These are phyloP conservation scores for Drosophila orena DNA, from an alignment of 1,140 invertebrate species.

Conservation along the genomic window DNA sequence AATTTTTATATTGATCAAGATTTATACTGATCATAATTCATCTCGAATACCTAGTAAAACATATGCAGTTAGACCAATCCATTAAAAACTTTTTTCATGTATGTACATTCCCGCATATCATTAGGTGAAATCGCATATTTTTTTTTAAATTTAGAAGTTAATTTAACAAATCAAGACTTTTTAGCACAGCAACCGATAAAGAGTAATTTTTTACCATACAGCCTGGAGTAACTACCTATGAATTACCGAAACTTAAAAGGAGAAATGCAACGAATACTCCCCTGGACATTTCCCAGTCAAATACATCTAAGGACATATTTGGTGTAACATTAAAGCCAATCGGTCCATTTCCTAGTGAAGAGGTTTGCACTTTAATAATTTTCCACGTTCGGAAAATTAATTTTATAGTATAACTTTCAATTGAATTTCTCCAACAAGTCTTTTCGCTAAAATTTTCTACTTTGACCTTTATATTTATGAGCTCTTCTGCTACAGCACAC, in stretches of 20 bases:
- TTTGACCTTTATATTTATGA: background rate
- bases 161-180: no score
- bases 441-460: background rate
- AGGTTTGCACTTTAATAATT: slow-evolving; percentile 41
- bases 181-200: no score
- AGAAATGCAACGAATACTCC: background rate
- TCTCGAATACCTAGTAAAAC: no score
- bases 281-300: slow-evolving; percentile 15
- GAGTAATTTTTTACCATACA: slow-evolving; percentile 23
- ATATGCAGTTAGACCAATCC: no score
- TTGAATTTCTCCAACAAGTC: background rate
- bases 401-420: background rate
- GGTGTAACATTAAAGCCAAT: slow-evolving; percentile 57
- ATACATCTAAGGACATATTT: slow-evolving; percentile 56
- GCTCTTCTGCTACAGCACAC: background rate
- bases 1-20: no score
- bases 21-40: no score
- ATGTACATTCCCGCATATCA: no score
- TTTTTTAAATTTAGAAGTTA: no score
- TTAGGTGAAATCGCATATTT: no score
- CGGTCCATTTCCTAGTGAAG: slow-evolving; percentile 27
- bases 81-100: no score
- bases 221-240: slow-evolving; percentile 32
- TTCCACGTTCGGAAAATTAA: background rate
- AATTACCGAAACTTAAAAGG: slow-evolving; percentile 39